A percentile compares a stretch with the other conserved stretches of the same genome.
These are phyloP conservation scores for Harpegnathos saltator DNA, from an alignment of 1,140 invertebrate species.

Conservation along the genomic window DNA sequence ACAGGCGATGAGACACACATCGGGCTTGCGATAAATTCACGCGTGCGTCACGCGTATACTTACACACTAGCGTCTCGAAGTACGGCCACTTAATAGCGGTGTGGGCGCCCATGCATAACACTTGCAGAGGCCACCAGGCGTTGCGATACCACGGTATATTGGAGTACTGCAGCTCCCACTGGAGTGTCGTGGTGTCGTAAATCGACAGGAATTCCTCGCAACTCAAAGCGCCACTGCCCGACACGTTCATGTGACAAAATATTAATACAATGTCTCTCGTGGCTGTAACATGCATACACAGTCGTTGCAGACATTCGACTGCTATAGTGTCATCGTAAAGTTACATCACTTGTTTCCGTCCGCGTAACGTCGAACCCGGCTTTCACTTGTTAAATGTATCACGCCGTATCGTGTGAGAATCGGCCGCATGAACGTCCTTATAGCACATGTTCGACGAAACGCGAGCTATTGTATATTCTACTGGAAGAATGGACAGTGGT, in stretches of 20 bases:
- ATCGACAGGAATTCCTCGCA: constrained; percentile 92
- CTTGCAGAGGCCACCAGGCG: constrained; percentile 87
- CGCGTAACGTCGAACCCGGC: no score
- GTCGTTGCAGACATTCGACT: neutral
- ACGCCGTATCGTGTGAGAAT: no score
- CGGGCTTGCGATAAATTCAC: neutral
- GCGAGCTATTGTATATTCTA: neutral
- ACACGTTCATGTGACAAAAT: constrained; percentile 92
- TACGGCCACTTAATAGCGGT: constrained; percentile 89
- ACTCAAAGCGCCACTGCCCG: constrained; percentile 88
- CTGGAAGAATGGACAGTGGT: constrained; percentile 11
- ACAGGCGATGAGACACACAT: neutral
- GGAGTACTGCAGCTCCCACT: constrained; percentile 90
- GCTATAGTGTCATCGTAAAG: no score
- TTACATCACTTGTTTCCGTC: neutral
- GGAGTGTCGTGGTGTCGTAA: constrained; percentile 91
- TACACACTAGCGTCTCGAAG: constrained; percentile 91
- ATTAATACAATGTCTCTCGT: constrained; percentile 92
- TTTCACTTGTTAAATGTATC: neutral
- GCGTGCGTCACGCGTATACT: constrained; percentile 80
- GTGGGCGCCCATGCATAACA: constrained; percentile 88
- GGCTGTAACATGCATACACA: constrained; percentile 85
- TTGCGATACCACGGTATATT: constrained; percentile 90
- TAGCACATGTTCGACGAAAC: neutral
- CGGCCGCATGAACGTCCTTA: no score